A percentile compares a stretch with the other conserved stretches of the same genome.
Evolutionary conservation across 2,113 vertebrate species (phyloP).

Genomic region (Chloropsis hardwickii): DNA sequence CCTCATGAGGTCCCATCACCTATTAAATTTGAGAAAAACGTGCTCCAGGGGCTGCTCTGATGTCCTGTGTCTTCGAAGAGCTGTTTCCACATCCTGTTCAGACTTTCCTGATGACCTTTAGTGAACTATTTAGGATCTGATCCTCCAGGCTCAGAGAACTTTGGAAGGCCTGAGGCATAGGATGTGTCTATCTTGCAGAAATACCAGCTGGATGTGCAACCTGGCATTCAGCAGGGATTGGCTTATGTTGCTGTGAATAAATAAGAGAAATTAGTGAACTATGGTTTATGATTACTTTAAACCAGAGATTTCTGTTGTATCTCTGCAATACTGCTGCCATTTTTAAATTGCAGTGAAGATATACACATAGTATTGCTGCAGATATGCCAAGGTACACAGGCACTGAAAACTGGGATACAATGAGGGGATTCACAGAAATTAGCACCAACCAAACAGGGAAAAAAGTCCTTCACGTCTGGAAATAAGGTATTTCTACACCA

Average conservation of each 20-base stretch:
- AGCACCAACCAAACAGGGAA: background rate
- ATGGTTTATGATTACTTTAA: background rate
- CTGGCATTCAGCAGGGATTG: background rate
- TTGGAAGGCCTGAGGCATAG: background rate
- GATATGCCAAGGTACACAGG: background rate
- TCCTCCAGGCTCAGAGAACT: background rate
- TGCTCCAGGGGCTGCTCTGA: background rate
- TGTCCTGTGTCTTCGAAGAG: background rate
- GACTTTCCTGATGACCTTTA: background rate
- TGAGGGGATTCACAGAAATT: background rate
- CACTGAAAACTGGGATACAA: background rate
- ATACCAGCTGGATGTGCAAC: background rate
- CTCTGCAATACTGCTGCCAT: background rate
- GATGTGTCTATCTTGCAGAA: background rate
- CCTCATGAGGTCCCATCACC: background rate
- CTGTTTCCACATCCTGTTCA: background rate
- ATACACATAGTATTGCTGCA: background rate
- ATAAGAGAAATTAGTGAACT: background rate
- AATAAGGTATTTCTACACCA: background rate
- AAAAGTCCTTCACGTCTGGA: background rate
- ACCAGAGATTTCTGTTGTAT: background rate
- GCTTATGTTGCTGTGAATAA: background rate
- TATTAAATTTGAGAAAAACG: background rate
- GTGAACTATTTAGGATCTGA: background rate
- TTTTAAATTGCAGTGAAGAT: background rate